Conservation (phyloP, 2,113 vertebrate genomes). For the Gambusia holbrooki region DNA sequence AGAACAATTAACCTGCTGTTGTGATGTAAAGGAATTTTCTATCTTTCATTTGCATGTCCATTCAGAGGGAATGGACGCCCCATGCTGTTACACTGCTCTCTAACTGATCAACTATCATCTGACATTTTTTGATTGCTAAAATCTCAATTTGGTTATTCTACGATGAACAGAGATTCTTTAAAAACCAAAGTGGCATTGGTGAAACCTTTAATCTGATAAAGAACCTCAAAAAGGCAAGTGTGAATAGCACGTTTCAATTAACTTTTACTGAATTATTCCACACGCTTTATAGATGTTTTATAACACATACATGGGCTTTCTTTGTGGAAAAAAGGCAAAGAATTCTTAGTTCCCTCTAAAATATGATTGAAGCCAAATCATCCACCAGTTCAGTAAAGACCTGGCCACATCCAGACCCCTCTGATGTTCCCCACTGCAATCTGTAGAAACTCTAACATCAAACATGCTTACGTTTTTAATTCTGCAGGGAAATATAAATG, state of each 20-base stretch:
- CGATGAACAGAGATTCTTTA: background rate
- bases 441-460: too few relatives aligned
- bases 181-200: background rate
- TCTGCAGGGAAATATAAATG: background rate
- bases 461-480: background rate
- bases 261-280: too few relatives aligned
- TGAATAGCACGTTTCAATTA: too few relatives aligned
- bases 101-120: background rate
- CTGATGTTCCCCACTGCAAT: too few relatives aligned
- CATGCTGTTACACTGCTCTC: background rate
- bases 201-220: too few relatives aligned
- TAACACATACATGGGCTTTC: too few relatives aligned
- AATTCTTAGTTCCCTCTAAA: background rate
- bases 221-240: too few relatives aligned
- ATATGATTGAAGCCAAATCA: background rate
- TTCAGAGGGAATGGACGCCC: background rate
- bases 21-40: too few relatives aligned
- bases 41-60: background rate
- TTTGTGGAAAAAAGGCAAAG: too few relatives aligned
- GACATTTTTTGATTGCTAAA: background rate
- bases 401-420: background rate
- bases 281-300: too few relatives aligned
- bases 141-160: background rate
- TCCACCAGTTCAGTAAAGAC: background rate
- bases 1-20: too few relatives aligned